phyloP scores from a whole-genome alignment of 2,113 vertebrate species.

The Python bivittatus region DNA sequence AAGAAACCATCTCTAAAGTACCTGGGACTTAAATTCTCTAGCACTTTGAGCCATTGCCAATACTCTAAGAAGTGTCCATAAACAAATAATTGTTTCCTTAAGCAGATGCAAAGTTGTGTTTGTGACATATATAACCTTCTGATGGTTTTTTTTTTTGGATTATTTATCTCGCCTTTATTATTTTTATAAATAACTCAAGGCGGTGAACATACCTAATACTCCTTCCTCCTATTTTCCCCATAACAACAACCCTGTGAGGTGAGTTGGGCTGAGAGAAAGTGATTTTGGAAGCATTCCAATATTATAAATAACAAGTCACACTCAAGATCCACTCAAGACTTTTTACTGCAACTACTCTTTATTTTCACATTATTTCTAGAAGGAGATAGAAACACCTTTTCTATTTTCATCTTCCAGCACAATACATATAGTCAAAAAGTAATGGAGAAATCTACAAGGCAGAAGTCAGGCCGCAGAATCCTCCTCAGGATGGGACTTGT shows the following conservation, averaged over 20 bases:
- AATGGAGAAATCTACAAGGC: no score
- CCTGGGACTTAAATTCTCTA: neutral
- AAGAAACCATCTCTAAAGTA: neutral
- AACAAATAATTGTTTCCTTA: neutral
- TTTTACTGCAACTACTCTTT: neutral
- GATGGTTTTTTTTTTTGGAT: no score
- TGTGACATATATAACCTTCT: neutral
- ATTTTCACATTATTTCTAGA: neutral
- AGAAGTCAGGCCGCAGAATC: no score
- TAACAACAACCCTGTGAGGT: no score
- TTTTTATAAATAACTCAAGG: no score
- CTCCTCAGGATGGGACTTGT: no score
- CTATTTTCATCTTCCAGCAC: no score
- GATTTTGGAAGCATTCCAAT: neutral
- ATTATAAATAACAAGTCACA: neutral
- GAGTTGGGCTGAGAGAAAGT: no score
- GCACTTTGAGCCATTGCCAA: neutral
- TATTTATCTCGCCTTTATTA: no score
- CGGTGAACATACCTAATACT: no score
- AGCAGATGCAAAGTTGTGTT: neutral
- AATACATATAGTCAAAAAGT: no score
- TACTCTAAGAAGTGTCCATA: neutral
- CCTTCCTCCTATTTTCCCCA: no score
- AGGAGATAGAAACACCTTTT: neutral
- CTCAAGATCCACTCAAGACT: neutral